Evolutionary conservation across 1,140 invertebrate species (phyloP), one percentile per base, ranked within the genome.

Genomic region (Thaumatotibia leucotreta): DNA sequence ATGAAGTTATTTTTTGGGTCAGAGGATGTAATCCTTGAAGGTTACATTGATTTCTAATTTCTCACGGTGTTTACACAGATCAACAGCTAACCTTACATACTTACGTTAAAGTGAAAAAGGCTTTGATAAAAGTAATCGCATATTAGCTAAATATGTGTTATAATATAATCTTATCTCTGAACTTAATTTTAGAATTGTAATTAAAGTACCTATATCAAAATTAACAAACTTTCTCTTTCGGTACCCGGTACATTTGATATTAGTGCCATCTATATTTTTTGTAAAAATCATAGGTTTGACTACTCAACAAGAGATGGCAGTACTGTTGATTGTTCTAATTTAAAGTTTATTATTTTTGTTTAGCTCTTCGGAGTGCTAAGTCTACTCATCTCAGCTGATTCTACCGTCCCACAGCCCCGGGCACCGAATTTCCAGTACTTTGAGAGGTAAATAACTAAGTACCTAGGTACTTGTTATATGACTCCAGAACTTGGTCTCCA

Each of bases 391-490:
- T 72, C 69, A 24, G 66, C 73, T 9, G 77, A 84, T 50, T 76
- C 80, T 0, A 78, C 80, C 2, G 77, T 87, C 14, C 80, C 84
- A 14, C 93, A 95, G 82, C 96, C 96, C 3, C 92, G 93, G 75
- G 96, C 96, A 8, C 96, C 96, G 0, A 96, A 97, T 87, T 97
- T 96, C 74, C 96, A 96, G 86, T 97, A 96, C 83, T 97, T 96
- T 77, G 96, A 97, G 92, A 94, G 96, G 96, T 95, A 92, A 88
- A 67, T n/a, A n/a, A n/a, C n/a, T n/a, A n/a, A n/a, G n/a, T n/a
- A n/a, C n/a, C n/a, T n/a, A n/a, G n/a, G n/a, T n/a, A n/a, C n/a
- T n/a, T n/a, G n/a, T n/a, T n/a, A n/a, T n/a, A n/a, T n/a, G n/a
- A n/a, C n/a, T n/a, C n/a, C n/a, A n/a, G n/a, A n/a, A n/a, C n/a